A percentile compares a stretch with the other conserved stretches of the same genome.
Conservation (phyloP, 2,113 vertebrate species). For the Raja brachyura region DNA sequence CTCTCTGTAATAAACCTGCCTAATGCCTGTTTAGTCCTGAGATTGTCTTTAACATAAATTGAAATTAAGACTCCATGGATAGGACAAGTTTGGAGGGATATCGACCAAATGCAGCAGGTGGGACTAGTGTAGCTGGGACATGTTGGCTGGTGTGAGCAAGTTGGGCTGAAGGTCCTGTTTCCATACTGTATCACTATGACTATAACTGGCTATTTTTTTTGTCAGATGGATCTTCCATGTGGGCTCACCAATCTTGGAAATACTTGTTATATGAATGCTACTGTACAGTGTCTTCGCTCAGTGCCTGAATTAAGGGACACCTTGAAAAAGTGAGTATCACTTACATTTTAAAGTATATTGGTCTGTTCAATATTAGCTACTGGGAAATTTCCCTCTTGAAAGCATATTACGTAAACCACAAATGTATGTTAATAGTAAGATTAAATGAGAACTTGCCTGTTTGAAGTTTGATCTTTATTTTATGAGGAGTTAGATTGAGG, state of each 20-base stretch:
- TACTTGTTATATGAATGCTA: conserved; percentile 99
- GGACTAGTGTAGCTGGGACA: too few relatives aligned
- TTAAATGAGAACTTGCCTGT: too few relatives aligned
- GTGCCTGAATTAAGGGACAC: conserved; percentile 92
- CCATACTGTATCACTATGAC: too few relatives aligned
- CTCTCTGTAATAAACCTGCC: too few relatives aligned
- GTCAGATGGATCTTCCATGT: conserved; percentile 92
- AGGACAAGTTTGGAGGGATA: too few relatives aligned
- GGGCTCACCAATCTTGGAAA: conserved; percentile 96
- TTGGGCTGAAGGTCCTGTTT: too few relatives aligned
- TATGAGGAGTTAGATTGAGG: too few relatives aligned
- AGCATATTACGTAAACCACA: not conserved
- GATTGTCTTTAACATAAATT: not conserved
- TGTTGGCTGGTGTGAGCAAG: too few relatives aligned
- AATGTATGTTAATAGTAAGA: not conserved
- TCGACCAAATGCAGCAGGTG: too few relatives aligned
- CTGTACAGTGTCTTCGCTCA: conserved; percentile 95
- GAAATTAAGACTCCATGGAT: too few relatives aligned
- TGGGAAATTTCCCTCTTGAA: not conserved
- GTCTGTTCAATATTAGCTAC: not conserved
- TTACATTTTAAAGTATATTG: conserved; percentile 33
- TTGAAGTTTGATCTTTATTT: too few relatives aligned
- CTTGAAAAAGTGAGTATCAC: conserved; percentile 73
- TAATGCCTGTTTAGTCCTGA: not conserved
- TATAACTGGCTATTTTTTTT: conserved; percentile 42